Evolutionary conservation across 2,113 vertebrate species (phyloP).

Genomic region (Marmota monax): DNA sequence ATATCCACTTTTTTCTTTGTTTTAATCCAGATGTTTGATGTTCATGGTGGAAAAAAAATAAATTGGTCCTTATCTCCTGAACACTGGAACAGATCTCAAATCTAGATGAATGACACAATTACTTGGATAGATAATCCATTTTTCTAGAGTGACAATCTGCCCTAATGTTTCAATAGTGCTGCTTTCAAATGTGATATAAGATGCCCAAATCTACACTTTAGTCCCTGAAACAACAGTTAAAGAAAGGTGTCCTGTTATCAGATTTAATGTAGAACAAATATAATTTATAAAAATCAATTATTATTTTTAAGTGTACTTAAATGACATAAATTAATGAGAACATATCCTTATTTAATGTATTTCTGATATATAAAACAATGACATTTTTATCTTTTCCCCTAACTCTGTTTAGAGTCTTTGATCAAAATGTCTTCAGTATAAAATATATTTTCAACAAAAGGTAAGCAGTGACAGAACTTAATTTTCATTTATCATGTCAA

Average conservation of each 20-base stretch:
- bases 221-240: not conserved
- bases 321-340: not conserved
- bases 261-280: not conserved
- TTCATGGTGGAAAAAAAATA: slow-evolving; percentile 52
- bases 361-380: not conserved
- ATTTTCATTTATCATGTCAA: slow-evolving; percentile 34
- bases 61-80: slow-evolving; percentile 56
- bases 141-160: slow-evolving; percentile 65
- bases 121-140: slow-evolving; percentile 63
- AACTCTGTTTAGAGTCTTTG: not conserved
- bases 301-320: slow-evolving; percentile 26
- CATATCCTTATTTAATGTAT: not conserved
- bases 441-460: not conserved
- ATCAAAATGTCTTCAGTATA: not conserved
- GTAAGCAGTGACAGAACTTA: accelerated
- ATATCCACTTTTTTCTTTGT: slow-evolving; percentile 44
- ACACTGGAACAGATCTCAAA: slow-evolving; percentile 59
- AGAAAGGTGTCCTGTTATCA: not conserved
- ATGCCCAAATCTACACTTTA: not conserved
- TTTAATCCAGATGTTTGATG: slow-evolving; percentile 54
- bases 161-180: slow-evolving; percentile 54
- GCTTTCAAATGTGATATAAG: slow-evolving; percentile 6
- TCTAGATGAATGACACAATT: slow-evolving; percentile 72
- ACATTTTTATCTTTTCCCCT: not conserved
- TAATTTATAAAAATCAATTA: not conserved